A percentile compares a stretch with the other conserved stretches of the same genome.
These are phyloP conservation scores for Crocodylus rhombifer DNA, from an alignment of 2,797 vertebrate species.

Conservation along the genomic window DNA sequence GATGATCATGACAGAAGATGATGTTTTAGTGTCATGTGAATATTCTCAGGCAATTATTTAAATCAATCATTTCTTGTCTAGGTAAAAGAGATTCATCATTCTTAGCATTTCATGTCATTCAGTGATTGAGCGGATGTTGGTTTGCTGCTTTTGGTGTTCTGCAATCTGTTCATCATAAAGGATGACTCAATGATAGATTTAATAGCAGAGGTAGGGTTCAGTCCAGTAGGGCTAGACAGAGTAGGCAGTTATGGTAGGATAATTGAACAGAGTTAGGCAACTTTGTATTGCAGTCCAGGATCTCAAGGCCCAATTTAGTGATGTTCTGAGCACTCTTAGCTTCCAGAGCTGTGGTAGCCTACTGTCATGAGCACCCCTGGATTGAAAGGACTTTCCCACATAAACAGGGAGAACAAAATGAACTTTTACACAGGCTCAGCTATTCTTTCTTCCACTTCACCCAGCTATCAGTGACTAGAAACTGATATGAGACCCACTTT, in stretches of 20 bases:
- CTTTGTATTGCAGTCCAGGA: background rate
- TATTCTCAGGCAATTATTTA: constrained; percentile 53
- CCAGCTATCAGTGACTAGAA: background rate
- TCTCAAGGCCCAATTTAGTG: background rate
- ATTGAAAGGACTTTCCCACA: background rate
- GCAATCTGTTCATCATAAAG: background rate
- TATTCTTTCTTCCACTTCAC: background rate
- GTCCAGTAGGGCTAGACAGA: background rate
- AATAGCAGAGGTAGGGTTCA: constrained; percentile 1
- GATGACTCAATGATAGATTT: rapidly evolving
- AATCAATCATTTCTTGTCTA: constrained; percentile 56
- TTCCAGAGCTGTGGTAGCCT: background rate
- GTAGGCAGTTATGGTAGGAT: background rate
- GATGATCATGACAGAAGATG: constrained; percentile 61
- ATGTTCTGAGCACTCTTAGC: background rate
- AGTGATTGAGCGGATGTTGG: background rate
- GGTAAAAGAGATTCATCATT: constrained; percentile 58
- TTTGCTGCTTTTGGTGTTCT: constrained; percentile 30
- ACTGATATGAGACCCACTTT: background rate
- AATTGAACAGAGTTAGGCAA: background rate
- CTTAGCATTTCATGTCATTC: background rate
- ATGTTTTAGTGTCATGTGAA: constrained; percentile 46
- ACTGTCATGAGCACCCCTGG: background rate
- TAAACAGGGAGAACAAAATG: background rate
- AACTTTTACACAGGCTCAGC: background rate